phyloP scores from a whole-genome alignment of 2,797 vertebrate species.

The Orientallactaga sibirica region DNA sequence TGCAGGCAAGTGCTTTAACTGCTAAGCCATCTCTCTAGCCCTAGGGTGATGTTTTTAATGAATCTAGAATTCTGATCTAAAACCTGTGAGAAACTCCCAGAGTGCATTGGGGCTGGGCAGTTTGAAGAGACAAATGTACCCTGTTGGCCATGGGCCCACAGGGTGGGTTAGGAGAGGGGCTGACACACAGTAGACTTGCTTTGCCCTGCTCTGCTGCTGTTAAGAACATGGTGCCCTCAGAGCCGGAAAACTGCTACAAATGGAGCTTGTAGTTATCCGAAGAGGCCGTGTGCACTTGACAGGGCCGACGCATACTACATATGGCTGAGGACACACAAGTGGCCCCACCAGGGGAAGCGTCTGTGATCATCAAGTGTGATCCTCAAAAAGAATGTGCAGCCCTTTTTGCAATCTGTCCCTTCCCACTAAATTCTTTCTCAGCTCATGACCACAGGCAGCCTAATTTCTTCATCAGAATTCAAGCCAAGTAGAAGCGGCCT shows the following conservation, averaged over 20 bases:
- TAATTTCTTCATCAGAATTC: constrained; percentile 1
- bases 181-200: background rate
- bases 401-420: background rate
- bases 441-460: background rate
- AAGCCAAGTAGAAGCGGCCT: background rate
- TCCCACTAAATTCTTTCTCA: background rate
- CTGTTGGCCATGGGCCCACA: background rate
- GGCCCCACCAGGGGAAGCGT: background rate
- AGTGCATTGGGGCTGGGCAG: accelerated
- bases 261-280: background rate
- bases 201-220: background rate
- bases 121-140: background rate
- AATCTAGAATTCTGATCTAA: constrained; percentile 13
- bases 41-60: background rate
- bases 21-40: too few relatives aligned
- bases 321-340: background rate
- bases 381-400: background rate
- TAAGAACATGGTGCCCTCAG: background rate
- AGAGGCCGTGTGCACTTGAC: background rate
- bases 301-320: background rate
- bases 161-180: accelerated
- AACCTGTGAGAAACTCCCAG: background rate
- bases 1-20: too few relatives aligned
- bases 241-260: background rate
- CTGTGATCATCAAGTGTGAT: background rate